Evolutionary conservation across 53 echinoderm and acorn worm species (phyloP).

Genomic region (Patiria pectinifera): DNA sequence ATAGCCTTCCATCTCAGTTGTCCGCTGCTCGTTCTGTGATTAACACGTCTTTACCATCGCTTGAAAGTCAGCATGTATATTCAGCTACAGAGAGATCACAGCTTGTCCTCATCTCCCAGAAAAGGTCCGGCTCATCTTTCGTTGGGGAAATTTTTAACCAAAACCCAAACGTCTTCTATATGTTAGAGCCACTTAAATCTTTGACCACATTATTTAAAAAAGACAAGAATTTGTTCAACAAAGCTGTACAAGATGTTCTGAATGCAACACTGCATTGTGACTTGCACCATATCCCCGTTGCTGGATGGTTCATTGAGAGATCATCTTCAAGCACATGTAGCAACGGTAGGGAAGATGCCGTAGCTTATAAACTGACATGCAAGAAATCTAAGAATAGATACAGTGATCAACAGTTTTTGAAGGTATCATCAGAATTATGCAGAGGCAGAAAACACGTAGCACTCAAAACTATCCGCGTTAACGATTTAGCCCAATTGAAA

Average conservation of each 20-base stretch:
- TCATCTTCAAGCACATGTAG: conserved; percentile 5
- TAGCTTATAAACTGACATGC: too few relatives aligned
- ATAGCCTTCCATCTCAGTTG: background rate
- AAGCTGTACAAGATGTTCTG: conserved; percentile 5
- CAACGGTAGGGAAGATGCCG: background rate
- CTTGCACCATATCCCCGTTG: conserved; percentile 10
- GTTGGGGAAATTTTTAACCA: conserved; percentile 87
- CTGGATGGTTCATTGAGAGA: conserved; percentile 21
- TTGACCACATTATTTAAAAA: conserved; percentile 60
- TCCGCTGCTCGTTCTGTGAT: too few relatives aligned
- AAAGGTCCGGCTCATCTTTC: conserved; percentile 92
- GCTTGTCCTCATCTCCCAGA: conserved; percentile 72
- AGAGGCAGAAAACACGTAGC: conserved; percentile 29
- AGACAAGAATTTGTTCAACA: background rate
- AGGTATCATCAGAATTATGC: background rate
- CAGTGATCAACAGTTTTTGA: background rate
- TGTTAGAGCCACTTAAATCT: conserved; percentile 76
- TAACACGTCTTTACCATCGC: background rate
- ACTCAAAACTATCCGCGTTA: conserved; percentile 80
- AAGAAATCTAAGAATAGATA: background rate
- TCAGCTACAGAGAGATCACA: background rate
- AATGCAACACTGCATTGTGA: conserved; percentile 23
- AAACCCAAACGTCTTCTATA: conserved; percentile 76
- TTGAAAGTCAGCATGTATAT: background rate
- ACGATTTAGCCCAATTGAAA: conserved; percentile 63